These are phyloP conservation scores for Xyrauchen texanus DNA, from an alignment of 2,113 vertebrate genomes.

Conservation along the genomic window DNA sequence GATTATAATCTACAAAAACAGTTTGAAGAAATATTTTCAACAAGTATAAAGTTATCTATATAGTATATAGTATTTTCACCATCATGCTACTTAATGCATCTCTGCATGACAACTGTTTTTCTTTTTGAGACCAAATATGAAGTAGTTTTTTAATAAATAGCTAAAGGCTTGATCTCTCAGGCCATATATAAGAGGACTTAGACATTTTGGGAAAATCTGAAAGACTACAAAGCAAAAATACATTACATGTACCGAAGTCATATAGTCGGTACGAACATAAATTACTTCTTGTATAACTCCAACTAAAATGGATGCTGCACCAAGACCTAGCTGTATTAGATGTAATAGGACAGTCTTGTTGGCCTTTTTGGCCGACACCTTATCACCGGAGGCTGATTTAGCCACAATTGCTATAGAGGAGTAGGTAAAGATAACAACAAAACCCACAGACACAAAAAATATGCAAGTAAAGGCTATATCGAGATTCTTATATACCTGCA, in stretches of 20 bases:
- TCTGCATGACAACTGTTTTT: conserved; percentile 13
- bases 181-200: conserved; percentile 60
- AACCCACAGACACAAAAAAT: background rate
- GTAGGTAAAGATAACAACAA: conserved; percentile 40
- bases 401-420: conserved; percentile 28
- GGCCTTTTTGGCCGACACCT: conserved; percentile 42
- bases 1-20: background rate
- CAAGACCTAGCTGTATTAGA: conserved; percentile 26
- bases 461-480: conserved; percentile 1
- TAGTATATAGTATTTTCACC: background rate
- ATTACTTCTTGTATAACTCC: background rate
- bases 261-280: background rate
- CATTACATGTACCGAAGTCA: conserved; percentile 22
- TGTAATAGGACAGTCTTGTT: conserved; percentile 43
- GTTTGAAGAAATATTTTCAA: background rate
- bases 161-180: conserved; percentile 58
- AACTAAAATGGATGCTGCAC: background rate
- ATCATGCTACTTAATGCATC: background rate
- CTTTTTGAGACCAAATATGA: conserved; percentile 24
- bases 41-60: background rate
- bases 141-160: conserved; percentile 20
- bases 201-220: conserved; percentile 52
- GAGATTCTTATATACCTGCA: conserved; percentile 19
- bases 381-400: conserved; percentile 26
- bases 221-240: conserved; percentile 52